Evolutionary conservation across 2,113 vertebrate species (phyloP), one percentile per base, ranked within the genome.

Genomic region (Agapornis roseicollis): DNA sequence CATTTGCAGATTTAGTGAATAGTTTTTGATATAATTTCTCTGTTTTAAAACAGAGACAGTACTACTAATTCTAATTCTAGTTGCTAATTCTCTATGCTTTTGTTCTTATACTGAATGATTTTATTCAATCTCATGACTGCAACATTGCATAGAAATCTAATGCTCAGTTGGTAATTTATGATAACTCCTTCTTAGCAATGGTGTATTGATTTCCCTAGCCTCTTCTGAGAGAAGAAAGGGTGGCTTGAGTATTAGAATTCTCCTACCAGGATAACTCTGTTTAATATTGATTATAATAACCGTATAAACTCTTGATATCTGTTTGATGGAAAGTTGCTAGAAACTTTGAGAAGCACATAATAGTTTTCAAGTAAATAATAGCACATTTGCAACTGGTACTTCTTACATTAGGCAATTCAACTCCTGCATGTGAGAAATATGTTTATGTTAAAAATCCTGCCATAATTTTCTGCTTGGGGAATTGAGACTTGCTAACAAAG

Each of bases 281-380:
- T 95, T 90, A 95, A 89, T 93, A 96, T 95, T 95, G 91, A 93
- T 96, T 92, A 92, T 88, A 88, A 89, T 96, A 92, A 80, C 64
- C 63, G 23, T 92, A 72, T 88, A 84, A 93, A 78, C 92, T 96
- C 95, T 70, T 89, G 89, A 93, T 94, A 92, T 82, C 63, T 80
- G 19, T 80, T 80, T 76, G 84, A 92, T 46, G 89, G 81, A 87
- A 96, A 95, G 90, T 94, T 90, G 29, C 52, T 81, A 55, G 80
- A 92, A 96, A 95, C 83, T 95, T 90, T 70, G 80, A 85, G 92
- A 94, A 95, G 81, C 80, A 93, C 63, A 76, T 90, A 95, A 86
- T 92, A 85, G 77, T 73, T 89, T 96, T 80, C 86, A 91, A 96
- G 88, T 97, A 97, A 96, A 95, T 87, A 96, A 35, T 39, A 77